phyloP scores from a whole-genome alignment of 2,888 invertebrate species.

The Matsumyia berberina region DNA sequence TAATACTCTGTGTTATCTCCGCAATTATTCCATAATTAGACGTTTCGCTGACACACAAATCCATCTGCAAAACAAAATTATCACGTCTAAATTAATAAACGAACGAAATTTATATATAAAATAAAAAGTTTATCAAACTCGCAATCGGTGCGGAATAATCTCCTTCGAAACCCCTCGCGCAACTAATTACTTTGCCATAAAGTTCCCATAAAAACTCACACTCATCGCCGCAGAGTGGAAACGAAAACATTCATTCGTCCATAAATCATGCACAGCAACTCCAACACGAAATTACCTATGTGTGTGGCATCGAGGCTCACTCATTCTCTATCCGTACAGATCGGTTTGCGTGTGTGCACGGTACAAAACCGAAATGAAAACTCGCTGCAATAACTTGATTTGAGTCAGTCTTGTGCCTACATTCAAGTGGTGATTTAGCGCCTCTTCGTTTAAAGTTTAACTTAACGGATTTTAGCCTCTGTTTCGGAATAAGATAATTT shows the following conservation, averaged over 20 bases:
- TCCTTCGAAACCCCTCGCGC: background rate
- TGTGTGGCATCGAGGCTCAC: background rate
- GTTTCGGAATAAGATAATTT: constrained; percentile 29
- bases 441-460: constrained; percentile 11
- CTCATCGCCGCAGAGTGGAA: constrained; percentile 13
- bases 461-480: background rate
- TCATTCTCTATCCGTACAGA: constrained; percentile 15
- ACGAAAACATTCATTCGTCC: constrained; percentile 19
- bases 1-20: constrained; percentile 1
- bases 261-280: constrained; percentile 58
- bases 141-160: background rate
- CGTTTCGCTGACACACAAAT: background rate
- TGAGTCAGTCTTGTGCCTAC: constrained; percentile 72
- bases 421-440: constrained; percentile 60
- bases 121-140: background rate
- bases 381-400: constrained; percentile 71
- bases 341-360: constrained; percentile 7
- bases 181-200: constrained; percentile 53
- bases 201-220: constrained; percentile 58
- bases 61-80: constrained; percentile 9
- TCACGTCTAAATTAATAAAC: background rate
- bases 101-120: background rate
- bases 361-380: constrained; percentile 69
- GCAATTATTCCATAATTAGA: constrained; percentile 9
- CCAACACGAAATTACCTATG: constrained; percentile 4